Evolutionary conservation across 2,888 invertebrate genomes (phyloP), one percentile per base, ranked within the genome.

Genomic region (Megalurothrips usitatus): DNA sequence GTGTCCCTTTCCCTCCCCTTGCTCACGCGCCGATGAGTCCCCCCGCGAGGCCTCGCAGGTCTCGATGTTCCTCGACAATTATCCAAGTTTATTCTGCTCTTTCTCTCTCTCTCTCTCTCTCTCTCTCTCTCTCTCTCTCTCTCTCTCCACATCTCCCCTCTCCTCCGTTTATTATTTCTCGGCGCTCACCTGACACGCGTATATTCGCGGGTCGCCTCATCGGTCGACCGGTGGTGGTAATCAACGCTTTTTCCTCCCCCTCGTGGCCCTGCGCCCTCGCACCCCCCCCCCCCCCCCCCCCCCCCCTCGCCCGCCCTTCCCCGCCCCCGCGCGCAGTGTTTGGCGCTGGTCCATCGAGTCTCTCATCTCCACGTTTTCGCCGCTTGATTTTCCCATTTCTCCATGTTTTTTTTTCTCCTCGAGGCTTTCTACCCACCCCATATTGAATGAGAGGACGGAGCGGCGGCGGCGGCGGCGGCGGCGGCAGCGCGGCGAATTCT

Each of bases 51-150:
- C 68, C 19, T 14, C 17, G n/a, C n/a, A 14, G 17, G 6, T 58
- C 17, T 58, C 58, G 58, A 52, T 68, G 23, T 68, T 75, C 23
- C 68, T 75, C 68, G 23, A 75, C 68, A 75, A 75, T 75, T 75
- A 75, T 75, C 23, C 23, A 26, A 75, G 26, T 12, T 26, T 26
- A 26, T 26, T 43, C 19, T 79, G 79, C 49, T 47, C n/a, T 26
- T 28, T 28, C 17, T 80, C 34, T 81, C 47, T 1, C 47, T 78
- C n/a, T 75, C 47, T 2, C 34, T 63, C 48, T 78, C 78, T n/a
- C 68, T 75, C 34, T 80, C 68, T 75, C 78, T 9, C 78, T 8
- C 48, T 79, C 78, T 2, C 43, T 14, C 48, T 12, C 26, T 78
- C 34, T 34, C 43, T 80, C 43, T 47, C 26, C n/a, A 26, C 43